Conservation (phyloP, 2,888 invertebrate genomes). For the Aelia acuminata region DNA sequence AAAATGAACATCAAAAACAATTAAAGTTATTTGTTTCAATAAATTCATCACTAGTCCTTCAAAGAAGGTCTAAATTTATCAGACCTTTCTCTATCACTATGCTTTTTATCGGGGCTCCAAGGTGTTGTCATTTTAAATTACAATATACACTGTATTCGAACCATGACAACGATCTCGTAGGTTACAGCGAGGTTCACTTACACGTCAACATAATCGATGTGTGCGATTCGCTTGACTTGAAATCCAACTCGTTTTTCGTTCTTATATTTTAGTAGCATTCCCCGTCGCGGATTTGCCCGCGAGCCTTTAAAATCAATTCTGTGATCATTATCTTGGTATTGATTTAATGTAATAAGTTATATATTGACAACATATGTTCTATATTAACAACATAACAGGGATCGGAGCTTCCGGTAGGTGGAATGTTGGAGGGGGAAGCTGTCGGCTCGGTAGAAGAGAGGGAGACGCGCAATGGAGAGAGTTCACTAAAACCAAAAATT, state of each 20-base stretch:
- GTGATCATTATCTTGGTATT: too few relatives aligned
- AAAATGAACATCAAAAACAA: constrained; percentile 64
- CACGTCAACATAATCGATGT: not conserved
- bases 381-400: too few relatives aligned
- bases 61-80: not conserved
- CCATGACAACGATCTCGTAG: not conserved
- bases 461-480: too few relatives aligned
- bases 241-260: not conserved
- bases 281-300: too few relatives aligned
- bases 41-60: not conserved
- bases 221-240: not conserved
- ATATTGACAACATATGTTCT: too few relatives aligned
- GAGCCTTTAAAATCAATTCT: too few relatives aligned
- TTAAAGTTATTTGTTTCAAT: not conserved
- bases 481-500: too few relatives aligned
- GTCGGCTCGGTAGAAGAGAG: too few relatives aligned
- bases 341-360: too few relatives aligned
- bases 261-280: too few relatives aligned
- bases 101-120: constrained; percentile 78
- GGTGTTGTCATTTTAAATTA: constrained; percentile 57
- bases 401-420: too few relatives aligned
- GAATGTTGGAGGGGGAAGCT: too few relatives aligned
- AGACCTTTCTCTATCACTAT: constrained; percentile 84
- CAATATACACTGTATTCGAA: not conserved
- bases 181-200: not conserved